Conservation (phyloP, 2,888 invertebrate genomes). For the Lingula anatina region DNA sequence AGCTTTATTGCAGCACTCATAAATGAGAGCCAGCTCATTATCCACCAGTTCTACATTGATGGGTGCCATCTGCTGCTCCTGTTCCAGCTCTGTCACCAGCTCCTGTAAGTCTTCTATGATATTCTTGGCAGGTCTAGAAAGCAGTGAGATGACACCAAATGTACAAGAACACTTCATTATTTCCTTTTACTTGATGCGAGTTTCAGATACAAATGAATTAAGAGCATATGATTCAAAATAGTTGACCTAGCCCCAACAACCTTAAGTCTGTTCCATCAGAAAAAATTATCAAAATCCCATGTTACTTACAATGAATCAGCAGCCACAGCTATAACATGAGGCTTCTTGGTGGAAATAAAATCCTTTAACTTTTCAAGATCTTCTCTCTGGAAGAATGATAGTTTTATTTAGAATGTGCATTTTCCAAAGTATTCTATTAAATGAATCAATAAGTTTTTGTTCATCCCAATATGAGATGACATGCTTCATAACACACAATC, state of each 20-base stretch:
- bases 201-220: no score
- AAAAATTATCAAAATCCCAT: slow-evolving; percentile 53
- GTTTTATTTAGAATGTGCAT: no score
- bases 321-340: slow-evolving; percentile 86
- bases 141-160: no score
- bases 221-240: no score
- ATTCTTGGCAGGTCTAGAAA: slow-evolving; percentile 56
- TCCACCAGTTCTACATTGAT: slow-evolving; percentile 89
- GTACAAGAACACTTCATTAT: no score
- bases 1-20: slow-evolving; percentile 84
- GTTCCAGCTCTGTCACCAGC: slow-evolving; percentile 49
- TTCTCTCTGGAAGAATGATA: slow-evolving; percentile 47
- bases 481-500: no score
- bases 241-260: not conserved
- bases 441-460: no score
- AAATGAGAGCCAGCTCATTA: slow-evolving; percentile 87
- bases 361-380: slow-evolving; percentile 68
- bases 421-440: no score
- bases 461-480: no score
- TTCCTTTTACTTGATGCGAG: no score
- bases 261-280: not conserved
- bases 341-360: slow-evolving; percentile 84
- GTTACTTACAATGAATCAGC: slow-evolving; percentile 85
- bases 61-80: slow-evolving; percentile 75
- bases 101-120: slow-evolving; percentile 56